Evolutionary conservation across 1,140 invertebrate genomes (phyloP).

Genomic region (Drosophila subpulchrella): DNA sequence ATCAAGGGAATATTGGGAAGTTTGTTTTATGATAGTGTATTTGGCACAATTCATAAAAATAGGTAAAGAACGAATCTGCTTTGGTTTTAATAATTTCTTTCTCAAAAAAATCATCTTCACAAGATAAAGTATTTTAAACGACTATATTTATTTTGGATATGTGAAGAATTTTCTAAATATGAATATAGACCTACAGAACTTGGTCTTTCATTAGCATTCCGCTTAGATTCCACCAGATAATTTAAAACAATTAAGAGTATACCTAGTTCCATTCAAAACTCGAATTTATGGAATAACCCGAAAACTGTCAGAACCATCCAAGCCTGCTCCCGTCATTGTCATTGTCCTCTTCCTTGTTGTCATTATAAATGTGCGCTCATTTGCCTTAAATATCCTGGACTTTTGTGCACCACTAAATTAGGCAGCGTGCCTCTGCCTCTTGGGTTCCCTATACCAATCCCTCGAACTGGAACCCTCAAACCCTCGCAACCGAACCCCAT

Average conservation of each 20-base stretch:
- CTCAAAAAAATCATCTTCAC: no score
- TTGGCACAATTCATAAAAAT: no score
- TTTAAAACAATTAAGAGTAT: conserved; percentile 1
- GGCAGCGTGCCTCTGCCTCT: conserved; percentile 31
- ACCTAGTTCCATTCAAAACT: neutral
- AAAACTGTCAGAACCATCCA: conserved; percentile 38
- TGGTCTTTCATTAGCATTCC: neutral
- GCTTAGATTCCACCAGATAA: neutral
- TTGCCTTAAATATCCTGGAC: conserved; percentile 77
- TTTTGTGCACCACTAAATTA: conserved; percentile 76
- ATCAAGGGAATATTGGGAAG: neutral
- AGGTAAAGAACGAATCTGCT: no score
- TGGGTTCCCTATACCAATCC: conserved; percentile 10
- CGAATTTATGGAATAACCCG: conserved; percentile 15
- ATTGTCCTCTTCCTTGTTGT: conserved; percentile 62
- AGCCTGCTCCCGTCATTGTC: conserved; percentile 29
- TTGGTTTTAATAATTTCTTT: no score
- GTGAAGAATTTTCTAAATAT: no score
- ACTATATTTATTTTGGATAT: no score
- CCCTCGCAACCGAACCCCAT: neutral
- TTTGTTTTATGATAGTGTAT: no score
- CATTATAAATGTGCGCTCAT: conserved; percentile 81
- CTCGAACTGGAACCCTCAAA: neutral
- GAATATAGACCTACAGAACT: neutral
- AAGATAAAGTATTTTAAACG: no score